These are phyloP conservation scores for Sebastes diploproa DNA, from an alignment of 2,797 vertebrate genomes.

Conservation along the genomic window DNA sequence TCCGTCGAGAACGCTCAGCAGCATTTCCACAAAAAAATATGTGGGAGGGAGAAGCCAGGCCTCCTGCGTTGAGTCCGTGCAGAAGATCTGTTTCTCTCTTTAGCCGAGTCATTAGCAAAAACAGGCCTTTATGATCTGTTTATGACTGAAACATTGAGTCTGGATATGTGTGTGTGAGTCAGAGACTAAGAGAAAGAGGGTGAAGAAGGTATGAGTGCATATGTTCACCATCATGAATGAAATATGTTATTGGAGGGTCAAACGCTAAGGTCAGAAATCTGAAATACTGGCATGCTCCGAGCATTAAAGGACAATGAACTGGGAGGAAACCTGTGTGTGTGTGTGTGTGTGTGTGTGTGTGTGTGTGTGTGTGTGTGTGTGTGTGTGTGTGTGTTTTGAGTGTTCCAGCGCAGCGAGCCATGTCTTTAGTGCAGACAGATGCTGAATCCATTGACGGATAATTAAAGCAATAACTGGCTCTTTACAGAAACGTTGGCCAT, in stretches of 20 bases:
- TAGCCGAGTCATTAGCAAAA: slow-evolving; percentile 66
- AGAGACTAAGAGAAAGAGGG: background rate
- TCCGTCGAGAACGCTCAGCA: slow-evolving; percentile 4
- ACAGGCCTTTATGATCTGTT: slow-evolving; percentile 72
- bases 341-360: slow-evolving; percentile 1
- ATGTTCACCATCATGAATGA: slow-evolving; percentile 10
- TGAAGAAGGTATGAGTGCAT: background rate
- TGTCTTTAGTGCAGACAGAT: slow-evolving; percentile 56
- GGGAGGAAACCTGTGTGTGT: slow-evolving; percentile 11
- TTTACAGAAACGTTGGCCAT: slow-evolving; percentile 36
- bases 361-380: background rate
- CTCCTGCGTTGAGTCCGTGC: background rate
- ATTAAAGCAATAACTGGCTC: slow-evolving; percentile 64
- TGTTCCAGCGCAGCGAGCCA: slow-evolving; percentile 35
- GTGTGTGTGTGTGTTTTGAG: background rate
- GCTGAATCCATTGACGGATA: slow-evolving; percentile 59
- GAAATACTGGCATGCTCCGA: slow-evolving; percentile 6
- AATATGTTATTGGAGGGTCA: slow-evolving; percentile 12
- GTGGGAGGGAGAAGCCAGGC: slow-evolving; percentile 29
- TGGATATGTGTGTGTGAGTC: slow-evolving; percentile 9
- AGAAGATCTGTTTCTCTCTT: slow-evolving; percentile 66
- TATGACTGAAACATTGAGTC: slow-evolving; percentile 47
- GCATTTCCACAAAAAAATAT: slow-evolving; percentile 26
- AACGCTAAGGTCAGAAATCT: background rate
- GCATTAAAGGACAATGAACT: slow-evolving; percentile 19